phyloP scores from a whole-genome alignment of 1,140 invertebrate genomes.

The Proales similis region DNA sequence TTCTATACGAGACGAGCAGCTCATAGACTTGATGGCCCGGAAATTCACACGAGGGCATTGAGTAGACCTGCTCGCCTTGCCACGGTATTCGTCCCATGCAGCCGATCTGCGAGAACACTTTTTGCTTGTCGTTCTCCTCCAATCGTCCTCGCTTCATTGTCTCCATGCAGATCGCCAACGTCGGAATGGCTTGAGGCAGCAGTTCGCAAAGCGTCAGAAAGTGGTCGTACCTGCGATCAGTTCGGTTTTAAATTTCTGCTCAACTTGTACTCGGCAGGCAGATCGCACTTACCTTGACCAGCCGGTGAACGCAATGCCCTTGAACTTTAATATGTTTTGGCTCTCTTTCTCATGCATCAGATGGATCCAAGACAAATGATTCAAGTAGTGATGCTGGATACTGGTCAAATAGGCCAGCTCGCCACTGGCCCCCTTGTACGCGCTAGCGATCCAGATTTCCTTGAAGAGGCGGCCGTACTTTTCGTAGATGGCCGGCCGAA shows the following conservation, averaged over 20 bases:
- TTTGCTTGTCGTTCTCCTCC: slow-evolving; percentile 16
- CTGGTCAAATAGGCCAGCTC: slow-evolving; percentile 64
- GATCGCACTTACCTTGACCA: slow-evolving; percentile 62
- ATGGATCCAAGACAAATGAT: slow-evolving; percentile 66
- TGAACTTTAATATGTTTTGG: slow-evolving; percentile 52
- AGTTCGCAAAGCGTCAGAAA: slow-evolving; percentile 84
- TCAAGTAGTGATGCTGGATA: slow-evolving; percentile 62
- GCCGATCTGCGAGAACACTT: background rate
- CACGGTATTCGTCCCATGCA: slow-evolving; percentile 22
- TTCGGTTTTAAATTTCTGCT: no score
- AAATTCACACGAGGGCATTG: slow-evolving; percentile 17
- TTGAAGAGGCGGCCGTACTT: slow-evolving; percentile 73
- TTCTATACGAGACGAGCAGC: background rate
- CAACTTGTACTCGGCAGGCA: no score
- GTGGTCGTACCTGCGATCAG: slow-evolving; percentile 84
- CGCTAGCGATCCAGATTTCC: slow-evolving; percentile 81
- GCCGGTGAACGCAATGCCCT: slow-evolving; percentile 61
- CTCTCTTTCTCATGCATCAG: slow-evolving; percentile 53
- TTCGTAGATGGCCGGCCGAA: slow-evolving; percentile 58
- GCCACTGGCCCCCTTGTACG: slow-evolving; percentile 68
- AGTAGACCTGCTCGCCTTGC: slow-evolving; percentile 9
- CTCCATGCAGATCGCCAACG: slow-evolving; percentile 60
- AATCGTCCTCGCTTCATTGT: slow-evolving; percentile 42
- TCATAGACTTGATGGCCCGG: slow-evolving; percentile 35
- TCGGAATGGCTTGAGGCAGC: slow-evolving; percentile 69